Percentiles rank a stretch among this genome's conserved stretches.
Evolutionary conservation across 1,140 invertebrate genomes (phyloP).

Genomic region (Pantala flavescens): DNA sequence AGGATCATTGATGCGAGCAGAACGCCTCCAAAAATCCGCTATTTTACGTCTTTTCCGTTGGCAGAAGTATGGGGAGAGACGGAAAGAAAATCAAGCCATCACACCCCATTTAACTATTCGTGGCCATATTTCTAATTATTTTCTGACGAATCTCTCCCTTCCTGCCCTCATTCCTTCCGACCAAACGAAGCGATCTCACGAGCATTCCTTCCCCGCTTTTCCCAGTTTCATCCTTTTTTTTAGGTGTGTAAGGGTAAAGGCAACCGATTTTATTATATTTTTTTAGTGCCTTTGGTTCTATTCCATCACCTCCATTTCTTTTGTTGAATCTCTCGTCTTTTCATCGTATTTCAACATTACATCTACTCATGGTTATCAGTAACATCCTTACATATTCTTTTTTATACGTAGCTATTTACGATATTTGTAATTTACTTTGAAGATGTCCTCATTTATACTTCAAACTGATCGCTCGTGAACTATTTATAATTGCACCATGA

Average conservation of each 20-base stretch:
- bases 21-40: background rate
- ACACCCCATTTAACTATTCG: conserved; percentile 15
- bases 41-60: background rate
- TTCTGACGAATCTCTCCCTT: conserved; percentile 11
- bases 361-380: no score
- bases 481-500: no score
- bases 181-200: background rate
- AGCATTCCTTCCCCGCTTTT: background rate
- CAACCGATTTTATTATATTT: background rate
- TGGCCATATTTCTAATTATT: conserved; percentile 16
- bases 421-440: no score
- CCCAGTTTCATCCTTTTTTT: background rate
- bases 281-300: background rate
- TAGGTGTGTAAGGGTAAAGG: background rate
- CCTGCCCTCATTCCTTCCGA: background rate
- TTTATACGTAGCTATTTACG: no score
- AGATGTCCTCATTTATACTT: no score
- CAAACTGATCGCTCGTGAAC: no score
- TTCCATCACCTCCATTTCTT: background rate
- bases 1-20: background rate
- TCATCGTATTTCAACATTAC: no score
- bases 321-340: background rate
- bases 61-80: background rate
- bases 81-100: conserved; percentile 15
- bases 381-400: no score